Evolutionary conservation across 2,888 invertebrate species (phyloP).

Genomic region (Ectemnius lituratus): DNA sequence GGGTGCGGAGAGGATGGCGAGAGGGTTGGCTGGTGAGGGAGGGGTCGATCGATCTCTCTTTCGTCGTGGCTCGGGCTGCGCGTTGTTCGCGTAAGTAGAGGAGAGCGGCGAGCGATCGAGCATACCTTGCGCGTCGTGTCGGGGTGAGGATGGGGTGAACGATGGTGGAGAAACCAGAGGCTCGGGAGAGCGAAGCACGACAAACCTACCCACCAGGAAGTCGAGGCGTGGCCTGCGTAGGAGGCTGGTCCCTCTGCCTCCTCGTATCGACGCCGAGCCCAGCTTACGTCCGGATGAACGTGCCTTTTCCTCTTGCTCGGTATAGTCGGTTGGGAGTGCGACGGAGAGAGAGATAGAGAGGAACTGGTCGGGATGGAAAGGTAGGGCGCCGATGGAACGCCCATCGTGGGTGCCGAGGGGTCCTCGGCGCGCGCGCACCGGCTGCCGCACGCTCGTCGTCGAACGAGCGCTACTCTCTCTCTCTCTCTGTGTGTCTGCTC

Average conservation of each 20-base stretch:
- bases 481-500: neutral
- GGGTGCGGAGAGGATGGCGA: neutral
- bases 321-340: conserved; percentile 7
- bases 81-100: conserved; percentile 27
- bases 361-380: neutral
- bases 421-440: neutral
- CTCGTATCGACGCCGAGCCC: conserved; percentile 20
- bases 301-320: neutral
- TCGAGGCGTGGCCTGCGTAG: conserved; percentile 51
- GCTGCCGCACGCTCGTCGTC: neutral
- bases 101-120: conserved; percentile 17
- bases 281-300: neutral
- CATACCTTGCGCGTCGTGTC: conserved; percentile 6
- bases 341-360: neutral
- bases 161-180: conserved; percentile 25
- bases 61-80: conserved; percentile 62
- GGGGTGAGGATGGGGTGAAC: conserved; percentile 14
- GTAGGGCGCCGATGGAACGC: conserved; percentile 24
- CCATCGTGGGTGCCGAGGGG: conserved; percentile 24
- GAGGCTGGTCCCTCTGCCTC: conserved; percentile 42
- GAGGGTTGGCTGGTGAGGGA: conserved; percentile 48
- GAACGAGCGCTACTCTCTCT: neutral
- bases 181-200: conserved; percentile 1
- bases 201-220: conserved; percentile 32
- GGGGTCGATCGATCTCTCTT: conserved; percentile 69